phyloP scores from a whole-genome alignment of 2,797 vertebrate species.

The Mastacembelus armatus region DNA sequence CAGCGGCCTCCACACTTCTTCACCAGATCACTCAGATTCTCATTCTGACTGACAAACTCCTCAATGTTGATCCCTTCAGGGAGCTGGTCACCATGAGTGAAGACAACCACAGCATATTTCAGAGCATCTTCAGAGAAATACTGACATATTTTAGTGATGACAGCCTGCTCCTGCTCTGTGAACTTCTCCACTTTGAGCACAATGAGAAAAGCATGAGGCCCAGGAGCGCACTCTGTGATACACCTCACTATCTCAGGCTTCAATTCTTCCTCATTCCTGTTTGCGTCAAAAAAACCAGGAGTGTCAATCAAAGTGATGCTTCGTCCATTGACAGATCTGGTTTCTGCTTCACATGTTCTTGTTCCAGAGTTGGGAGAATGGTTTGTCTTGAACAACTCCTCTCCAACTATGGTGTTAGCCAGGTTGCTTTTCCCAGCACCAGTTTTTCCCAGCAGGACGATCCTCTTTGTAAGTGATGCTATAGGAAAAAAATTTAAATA shows the following conservation, averaged over 20 bases:
- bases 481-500: not conserved
- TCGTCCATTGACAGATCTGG: conserved; percentile 12
- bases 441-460: conserved; percentile 67
- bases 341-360: conserved; percentile 25
- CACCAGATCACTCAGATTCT: conserved; percentile 47
- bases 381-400: not conserved
- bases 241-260: conserved; percentile 54
- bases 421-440: conserved; percentile 65
- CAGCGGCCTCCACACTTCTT: conserved; percentile 53
- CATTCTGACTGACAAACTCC: conserved; percentile 46
- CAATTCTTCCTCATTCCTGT: conserved; percentile 6
- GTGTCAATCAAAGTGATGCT: conserved; percentile 66
- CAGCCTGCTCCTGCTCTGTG: conserved; percentile 57
- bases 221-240: conserved; percentile 63
- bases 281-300: conserved; percentile 60
- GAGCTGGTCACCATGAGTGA: conserved; percentile 71
- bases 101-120: conserved; percentile 58
- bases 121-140: conserved; percentile 64
- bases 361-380: conserved; percentile 45
- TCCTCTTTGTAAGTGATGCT: conserved; percentile 26
- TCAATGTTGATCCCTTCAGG: not conserved
- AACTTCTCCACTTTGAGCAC: conserved; percentile 74
- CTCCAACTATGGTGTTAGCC: conserved; percentile 54
- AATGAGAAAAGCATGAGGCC: conserved; percentile 73
- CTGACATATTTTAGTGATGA: conserved; percentile 40